Evolutionary conservation across 2,888 invertebrate genomes (phyloP), one percentile per base, ranked within the genome.

Genomic region (Agrotis puta): DNA sequence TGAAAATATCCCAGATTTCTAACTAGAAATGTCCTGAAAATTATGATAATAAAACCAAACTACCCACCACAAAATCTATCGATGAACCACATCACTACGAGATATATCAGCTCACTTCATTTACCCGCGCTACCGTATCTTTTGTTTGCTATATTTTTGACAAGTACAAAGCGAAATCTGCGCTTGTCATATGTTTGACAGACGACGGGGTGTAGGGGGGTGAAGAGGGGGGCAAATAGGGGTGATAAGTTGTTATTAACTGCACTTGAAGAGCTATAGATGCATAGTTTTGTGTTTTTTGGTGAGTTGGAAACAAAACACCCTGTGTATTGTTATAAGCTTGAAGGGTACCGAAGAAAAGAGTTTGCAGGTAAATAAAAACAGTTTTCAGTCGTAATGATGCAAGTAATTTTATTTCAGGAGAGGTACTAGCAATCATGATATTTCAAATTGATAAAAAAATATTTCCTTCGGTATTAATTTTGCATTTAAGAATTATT

Each of bases 101-200:
- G 94, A 94, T 94, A 95, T 94, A 96, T 95, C 96, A 95, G 94
- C 95, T 94, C 95, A 94, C 95, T 95, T 96, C 96, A 95, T 95
- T 95, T 94, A 95, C 94, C 92, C 94, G 92, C 93, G 85, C 89
- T 89, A 73, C 92, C 92, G 92, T 95, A 95, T 95, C 95, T 95
- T 95, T 96, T 96, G 95, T 96, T 95, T 95, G 95, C 93, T 94
- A 94, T 95, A 96, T 96, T 96, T 96, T 96, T 96, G 95, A 96
- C 95, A 96, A 95, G 95, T 94, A 95, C 95, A 96, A 95, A 96
- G 95, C 95, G 91, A 90, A 93, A 95, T 95, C 95, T 95, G 95
- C 92, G 92, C 94, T 91, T 95, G 95, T 95, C 95, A 94, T 94
- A 94, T 92, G 95, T 95, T 95, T 96, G 95, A 95, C 94, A 94